Evolutionary conservation across 1,140 invertebrate genomes (phyloP).

Genomic region (Sinonovacula constricta): DNA sequence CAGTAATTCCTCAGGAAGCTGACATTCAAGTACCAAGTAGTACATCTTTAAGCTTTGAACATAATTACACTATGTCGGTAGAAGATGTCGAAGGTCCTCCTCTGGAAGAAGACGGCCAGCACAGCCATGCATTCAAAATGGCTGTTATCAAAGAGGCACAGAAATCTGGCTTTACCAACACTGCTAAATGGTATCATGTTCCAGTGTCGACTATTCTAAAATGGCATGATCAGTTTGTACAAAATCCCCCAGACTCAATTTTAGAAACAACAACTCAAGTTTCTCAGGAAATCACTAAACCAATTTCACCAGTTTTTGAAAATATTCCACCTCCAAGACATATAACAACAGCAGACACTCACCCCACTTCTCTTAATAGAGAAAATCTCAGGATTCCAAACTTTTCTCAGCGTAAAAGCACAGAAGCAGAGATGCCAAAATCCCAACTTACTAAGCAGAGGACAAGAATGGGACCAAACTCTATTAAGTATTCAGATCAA

Average conservation of each 20-base stretch:
- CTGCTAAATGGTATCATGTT: constrained; percentile 37
- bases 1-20: background rate
- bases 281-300: background rate
- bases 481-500: constrained; percentile 11
- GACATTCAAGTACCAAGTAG: background rate
- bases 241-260: no score
- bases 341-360: constrained; percentile 22
- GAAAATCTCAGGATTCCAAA: background rate
- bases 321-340: constrained; percentile 12
- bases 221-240: constrained; percentile 43
- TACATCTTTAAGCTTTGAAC: background rate
- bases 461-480: constrained; percentile 42
- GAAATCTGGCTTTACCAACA: constrained; percentile 42
- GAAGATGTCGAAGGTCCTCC: no score
- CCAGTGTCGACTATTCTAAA: constrained; percentile 38
- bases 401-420: background rate
- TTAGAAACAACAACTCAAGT: no score
- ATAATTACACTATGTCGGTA: background rate
- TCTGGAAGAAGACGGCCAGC: no score
- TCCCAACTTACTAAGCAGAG: background rate
- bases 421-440: background rate
- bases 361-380: background rate
- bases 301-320: constrained; percentile 14
- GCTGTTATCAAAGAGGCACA: constrained; percentile 34
- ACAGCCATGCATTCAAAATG: constrained; percentile 30